phyloP scores from a whole-genome alignment of 2,888 invertebrate species.

The Cremastinae sp. region DNA sequence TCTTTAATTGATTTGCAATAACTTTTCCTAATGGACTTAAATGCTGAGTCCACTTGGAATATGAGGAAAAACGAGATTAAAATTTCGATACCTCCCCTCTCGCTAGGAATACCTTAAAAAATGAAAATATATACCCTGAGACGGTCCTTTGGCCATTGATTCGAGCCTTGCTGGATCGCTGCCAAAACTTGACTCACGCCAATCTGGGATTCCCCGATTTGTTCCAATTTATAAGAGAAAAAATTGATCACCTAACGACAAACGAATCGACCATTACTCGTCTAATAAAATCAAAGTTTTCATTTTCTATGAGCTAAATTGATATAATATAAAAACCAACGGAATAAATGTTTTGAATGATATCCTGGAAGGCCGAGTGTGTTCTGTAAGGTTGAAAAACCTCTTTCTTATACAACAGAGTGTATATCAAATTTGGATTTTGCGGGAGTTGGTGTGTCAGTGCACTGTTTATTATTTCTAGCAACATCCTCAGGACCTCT shows the following conservation, averaged over 20 bases:
- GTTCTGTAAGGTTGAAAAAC: conserved; percentile 93
- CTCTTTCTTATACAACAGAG: conserved; percentile 94
- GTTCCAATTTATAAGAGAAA: conserved; percentile 85
- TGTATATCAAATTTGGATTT: conserved; percentile 96
- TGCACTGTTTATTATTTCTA: conserved; percentile 98
- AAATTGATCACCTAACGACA: conserved; percentile 84
- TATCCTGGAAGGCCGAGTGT: conserved; percentile 94
- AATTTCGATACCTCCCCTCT: too few species aligned
- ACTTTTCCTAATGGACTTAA: too few species aligned
- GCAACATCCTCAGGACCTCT: conserved; percentile 96
- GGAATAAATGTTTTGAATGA: conserved; percentile 96
- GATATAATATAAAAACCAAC: conserved; percentile 81
- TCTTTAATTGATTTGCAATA: background rate
- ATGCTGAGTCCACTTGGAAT: too few species aligned
- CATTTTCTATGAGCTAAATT: background rate
- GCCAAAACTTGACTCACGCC: conserved; percentile 93
- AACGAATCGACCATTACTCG: conserved; percentile 14
- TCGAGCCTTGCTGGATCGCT: conserved; percentile 94
- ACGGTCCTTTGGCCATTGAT: conserved; percentile 96
- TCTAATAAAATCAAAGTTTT: background rate
- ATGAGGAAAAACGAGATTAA: too few species aligned
- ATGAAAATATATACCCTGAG: conserved; percentile 85
- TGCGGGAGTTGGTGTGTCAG: conserved; percentile 92
- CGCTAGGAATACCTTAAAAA: background rate
- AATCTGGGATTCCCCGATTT: conserved; percentile 83